These are phyloP conservation scores for Micrastur ruficollis DNA, from an alignment of 2,797 vertebrate genomes.

Conservation along the genomic window DNA sequence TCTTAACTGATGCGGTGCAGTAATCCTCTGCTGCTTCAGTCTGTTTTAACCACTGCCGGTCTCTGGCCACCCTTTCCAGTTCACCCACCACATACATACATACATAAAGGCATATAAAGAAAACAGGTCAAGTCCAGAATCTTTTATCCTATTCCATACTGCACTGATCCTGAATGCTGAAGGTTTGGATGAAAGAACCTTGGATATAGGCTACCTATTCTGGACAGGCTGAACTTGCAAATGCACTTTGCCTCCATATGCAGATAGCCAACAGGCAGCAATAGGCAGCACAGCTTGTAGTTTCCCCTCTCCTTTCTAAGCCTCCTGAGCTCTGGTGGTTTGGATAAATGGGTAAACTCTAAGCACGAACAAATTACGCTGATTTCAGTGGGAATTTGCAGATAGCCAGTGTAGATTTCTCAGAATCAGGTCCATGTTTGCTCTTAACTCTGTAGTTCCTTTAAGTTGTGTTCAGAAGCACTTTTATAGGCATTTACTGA, in stretches of 20 bases:
- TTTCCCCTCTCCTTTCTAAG: not conserved
- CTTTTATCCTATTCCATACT: not conserved
- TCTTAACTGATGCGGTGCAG: not conserved
- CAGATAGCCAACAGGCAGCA: not conserved
- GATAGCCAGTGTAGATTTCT: not conserved
- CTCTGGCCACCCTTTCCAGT: not conserved
- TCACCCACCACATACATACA: not conserved
- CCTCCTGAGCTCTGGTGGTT: not conserved
- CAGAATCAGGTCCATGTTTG: not conserved
- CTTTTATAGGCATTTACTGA: not conserved
- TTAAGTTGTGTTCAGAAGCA: not conserved
- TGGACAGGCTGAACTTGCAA: not conserved
- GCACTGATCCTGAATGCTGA: not conserved
- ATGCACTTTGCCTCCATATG: not conserved
- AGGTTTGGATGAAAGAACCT: not conserved
- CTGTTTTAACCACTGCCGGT: not conserved
- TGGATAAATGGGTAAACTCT: not conserved
- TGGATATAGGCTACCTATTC: not conserved
- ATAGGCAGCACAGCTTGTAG: not conserved
- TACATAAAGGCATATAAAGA: fast-evolving
- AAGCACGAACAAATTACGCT: not conserved
- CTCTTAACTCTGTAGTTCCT: not conserved
- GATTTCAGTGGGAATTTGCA: not conserved
- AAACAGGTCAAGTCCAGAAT: not conserved
- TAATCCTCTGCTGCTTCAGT: not conserved